Base-by-base conservation (phyloP, 2,113 vertebrate species). In the Falcunculus frontatus region DNA sequence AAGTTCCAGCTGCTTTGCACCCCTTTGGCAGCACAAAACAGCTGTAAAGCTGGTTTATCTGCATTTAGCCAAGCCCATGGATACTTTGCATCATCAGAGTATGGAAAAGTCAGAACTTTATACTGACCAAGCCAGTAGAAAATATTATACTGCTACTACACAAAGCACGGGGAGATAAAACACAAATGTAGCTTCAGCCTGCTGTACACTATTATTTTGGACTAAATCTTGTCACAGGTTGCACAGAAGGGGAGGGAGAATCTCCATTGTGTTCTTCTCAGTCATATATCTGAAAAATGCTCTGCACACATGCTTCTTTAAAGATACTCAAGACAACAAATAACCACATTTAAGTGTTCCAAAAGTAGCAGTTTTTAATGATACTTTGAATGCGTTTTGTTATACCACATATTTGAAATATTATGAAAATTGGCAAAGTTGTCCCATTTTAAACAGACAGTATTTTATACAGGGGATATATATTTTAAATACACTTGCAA, bases 401-500 rank as follows among this genome's bases (percentile, higher is more conserved):
- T 42, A 41, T 78, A 46, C n/a, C 44, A 78, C 47, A 73, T 94
- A 97, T 74, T 92, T 96, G 81, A 96, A 88, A 93, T 96, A 93
- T 88, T 85, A 95, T 78, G 77, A 87, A 94, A 72, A 89, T 69
- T 94, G 79, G 74, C 87, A 55, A 50, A n/a, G 65, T 35, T 77
- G 20, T 50, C 84, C 46, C 46, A n/a, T 89, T 96, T 89, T 72
- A 83, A 95, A 68, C 41, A 70, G 49, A 37, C 14, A 81, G 33
- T 18, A 86, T 78, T 82, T 96, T 96, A 96, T 78, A 92, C 56
- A 50, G 19, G 65, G 73, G 32, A 83, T 76, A 90, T 81, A 93
- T 84, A 89, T 89, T 95, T 97, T 89, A 97, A 93, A 96, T 90
- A 33, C 62, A 94, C 1, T 7, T 84, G 37, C 67, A 95, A 96